Percentiles rank a stretch among this genome's conserved stretches.
phyloP scores from a whole-genome alignment of 2,113 vertebrate genomes.

The Cephalopterus ornatus region DNA sequence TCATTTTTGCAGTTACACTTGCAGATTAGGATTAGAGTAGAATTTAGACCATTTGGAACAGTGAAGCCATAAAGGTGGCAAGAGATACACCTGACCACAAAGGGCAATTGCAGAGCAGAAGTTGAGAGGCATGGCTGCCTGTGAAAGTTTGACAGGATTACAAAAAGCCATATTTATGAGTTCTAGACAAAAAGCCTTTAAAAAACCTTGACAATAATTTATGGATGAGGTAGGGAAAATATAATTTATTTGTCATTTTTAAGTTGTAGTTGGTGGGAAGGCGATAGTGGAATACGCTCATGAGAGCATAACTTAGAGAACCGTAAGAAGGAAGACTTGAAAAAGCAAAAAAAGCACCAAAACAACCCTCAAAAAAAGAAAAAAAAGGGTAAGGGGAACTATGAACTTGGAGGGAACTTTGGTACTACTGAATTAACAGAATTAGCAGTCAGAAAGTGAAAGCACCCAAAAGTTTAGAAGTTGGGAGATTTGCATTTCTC shows the following conservation, averaged over 20 bases:
- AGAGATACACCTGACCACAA: neutral
- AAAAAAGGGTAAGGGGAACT: neutral
- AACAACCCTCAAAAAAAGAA: neutral
- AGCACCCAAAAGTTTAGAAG: neutral
- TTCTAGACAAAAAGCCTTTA: neutral
- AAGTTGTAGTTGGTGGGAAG: neutral
- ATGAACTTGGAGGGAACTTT: neutral
- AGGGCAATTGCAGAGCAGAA: neutral
- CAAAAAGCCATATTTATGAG: neutral
- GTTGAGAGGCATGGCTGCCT: neutral
- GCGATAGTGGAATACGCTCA: neutral
- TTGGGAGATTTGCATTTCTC: neutral
- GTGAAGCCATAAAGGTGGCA: neutral
- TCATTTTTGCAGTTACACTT: neutral
- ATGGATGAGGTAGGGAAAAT: neutral
- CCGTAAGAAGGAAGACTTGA: neutral
- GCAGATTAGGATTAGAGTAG: neutral
- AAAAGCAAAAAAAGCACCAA: neutral
- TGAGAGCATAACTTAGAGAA: neutral
- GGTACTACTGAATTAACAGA: neutral
- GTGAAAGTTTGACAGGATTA: neutral
- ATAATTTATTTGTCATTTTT: neutral
- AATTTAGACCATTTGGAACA: neutral
- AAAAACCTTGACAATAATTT: neutral
- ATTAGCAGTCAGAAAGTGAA: slow-evolving; percentile 33